Conservation (phyloP, 23 tunicate species). For the Halocynthia roretzi region DNA sequence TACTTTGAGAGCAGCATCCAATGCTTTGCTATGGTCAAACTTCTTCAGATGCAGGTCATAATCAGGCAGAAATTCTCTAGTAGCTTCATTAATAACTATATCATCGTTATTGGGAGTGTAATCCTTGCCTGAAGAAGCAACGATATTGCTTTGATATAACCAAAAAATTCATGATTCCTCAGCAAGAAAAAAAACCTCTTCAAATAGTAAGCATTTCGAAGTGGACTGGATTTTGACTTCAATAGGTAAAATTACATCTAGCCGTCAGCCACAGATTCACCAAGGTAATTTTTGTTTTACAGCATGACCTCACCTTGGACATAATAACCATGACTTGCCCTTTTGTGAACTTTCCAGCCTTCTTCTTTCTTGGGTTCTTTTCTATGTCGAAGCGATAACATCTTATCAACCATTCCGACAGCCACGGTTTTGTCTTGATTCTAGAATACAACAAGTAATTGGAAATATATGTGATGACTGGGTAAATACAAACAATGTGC, state of each 20-base stretch:
- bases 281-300: too few relatives aligned
- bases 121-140: conserved; percentile 34
- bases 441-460: neutral
- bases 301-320: conserved; percentile 18
- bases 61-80: conserved; percentile 34
- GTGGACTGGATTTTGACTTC: too few relatives aligned
- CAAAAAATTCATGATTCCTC: neutral
- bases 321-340: conserved; percentile 2
- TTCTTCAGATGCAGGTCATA: conserved; percentile 63
- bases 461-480: neutral
- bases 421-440: conserved; percentile 62
- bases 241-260: too few relatives aligned
- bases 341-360: neutral
- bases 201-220: too few relatives aligned
- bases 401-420: conserved; percentile 85
- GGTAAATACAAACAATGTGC: neutral
- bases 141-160: neutral
- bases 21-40: conserved; percentile 70
- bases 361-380: conserved; percentile 18
- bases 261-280: too few relatives aligned
- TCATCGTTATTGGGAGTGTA: conserved; percentile 59
- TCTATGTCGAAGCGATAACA: conserved; percentile 60
- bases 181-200: too few relatives aligned
- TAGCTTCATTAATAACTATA: conserved; percentile 32
- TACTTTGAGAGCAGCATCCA: conserved; percentile 57